phyloP scores from a whole-genome alignment of 2,888 invertebrate species.

The Aspidapion aeneum region DNA sequence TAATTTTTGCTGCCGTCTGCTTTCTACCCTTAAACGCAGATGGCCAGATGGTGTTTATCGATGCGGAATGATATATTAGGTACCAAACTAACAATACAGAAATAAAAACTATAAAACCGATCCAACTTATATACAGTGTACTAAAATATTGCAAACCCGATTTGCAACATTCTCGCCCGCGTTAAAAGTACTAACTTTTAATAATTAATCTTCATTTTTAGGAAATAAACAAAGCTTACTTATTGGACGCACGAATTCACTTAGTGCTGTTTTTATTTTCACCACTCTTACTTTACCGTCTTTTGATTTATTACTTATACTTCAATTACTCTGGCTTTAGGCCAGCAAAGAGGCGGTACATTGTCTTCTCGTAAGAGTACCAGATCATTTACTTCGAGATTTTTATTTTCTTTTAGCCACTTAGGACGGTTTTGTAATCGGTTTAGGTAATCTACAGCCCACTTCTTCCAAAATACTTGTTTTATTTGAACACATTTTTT shows the following conservation, averaged over 20 bases:
- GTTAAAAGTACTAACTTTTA: neutral
- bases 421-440: constrained; percentile 9
- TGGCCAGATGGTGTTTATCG: too few species aligned
- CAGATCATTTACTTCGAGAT: neutral
- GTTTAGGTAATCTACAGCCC: constrained; percentile 12
- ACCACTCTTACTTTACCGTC: constrained; percentile 11
- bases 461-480: constrained; percentile 11
- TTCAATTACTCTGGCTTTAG: constrained; percentile 9
- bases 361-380: constrained; percentile 10
- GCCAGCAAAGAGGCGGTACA: constrained; percentile 10
- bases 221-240: constrained; percentile 10
- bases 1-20: too few species aligned
- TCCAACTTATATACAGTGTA: too few species aligned
- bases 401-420: neutral
- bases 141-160: too few species aligned
- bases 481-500: constrained; percentile 5
- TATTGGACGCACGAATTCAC: constrained; percentile 1
- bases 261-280: constrained; percentile 8
- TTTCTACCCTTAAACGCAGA: too few species aligned
- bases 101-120: too few species aligned
- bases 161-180: neutral
- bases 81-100: too few species aligned
- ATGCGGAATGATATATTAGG: too few species aligned
- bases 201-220: neutral
- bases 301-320: constrained; percentile 1